Evolutionary conservation across 2,113 vertebrate species (phyloP).

Genomic region (Irena cyanogastra): DNA sequence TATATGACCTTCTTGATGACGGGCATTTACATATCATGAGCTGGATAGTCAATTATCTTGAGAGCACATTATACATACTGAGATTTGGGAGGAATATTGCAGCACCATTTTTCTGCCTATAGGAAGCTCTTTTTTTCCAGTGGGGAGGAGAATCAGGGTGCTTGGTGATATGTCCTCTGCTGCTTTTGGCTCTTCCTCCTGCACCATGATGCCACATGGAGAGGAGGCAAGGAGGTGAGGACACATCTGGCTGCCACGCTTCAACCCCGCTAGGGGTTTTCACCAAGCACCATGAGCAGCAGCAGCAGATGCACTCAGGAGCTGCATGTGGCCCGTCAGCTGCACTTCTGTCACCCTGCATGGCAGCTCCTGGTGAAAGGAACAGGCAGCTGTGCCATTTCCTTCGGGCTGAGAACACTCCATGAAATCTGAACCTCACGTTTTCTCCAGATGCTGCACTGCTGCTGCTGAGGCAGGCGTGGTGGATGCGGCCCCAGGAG

Average conservation of each 20-base stretch:
- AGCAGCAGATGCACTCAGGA: background rate
- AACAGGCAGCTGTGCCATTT: background rate
- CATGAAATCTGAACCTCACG: background rate
- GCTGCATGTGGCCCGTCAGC: background rate
- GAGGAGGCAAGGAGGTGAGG: background rate
- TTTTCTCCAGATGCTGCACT: background rate
- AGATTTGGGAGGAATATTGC: background rate
- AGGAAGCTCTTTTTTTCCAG: background rate
- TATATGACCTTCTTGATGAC: background rate
- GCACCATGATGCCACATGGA: rapidly evolving
- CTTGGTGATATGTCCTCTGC: background rate
- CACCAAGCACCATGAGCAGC: background rate
- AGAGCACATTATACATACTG: background rate
- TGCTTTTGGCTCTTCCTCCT: background rate
- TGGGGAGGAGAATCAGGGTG: background rate
- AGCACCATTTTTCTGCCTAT: background rate
- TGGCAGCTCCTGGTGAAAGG: background rate
- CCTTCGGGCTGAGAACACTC: background rate
- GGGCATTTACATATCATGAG: background rate
- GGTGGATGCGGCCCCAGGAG: background rate
- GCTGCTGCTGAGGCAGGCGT: background rate
- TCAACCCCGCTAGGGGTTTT: background rate
- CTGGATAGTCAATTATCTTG: background rate
- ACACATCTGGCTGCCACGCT: background rate
- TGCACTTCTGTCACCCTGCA: background rate